Base-by-base conservation (phyloP, 2,888 invertebrate genomes). In the Acanthococcus lagerstroemiae region DNA sequence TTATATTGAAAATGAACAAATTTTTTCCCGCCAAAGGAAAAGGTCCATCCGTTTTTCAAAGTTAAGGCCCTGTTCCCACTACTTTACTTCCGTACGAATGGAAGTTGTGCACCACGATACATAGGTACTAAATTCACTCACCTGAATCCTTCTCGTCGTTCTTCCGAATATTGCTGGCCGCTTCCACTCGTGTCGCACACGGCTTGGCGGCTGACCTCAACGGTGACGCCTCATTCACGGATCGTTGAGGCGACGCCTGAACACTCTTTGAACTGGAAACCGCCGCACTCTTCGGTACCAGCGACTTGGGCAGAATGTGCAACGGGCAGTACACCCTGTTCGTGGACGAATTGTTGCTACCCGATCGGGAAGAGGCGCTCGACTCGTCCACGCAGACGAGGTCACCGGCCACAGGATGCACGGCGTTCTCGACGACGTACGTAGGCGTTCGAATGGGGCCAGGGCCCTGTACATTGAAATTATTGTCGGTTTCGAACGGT, bases 401-500 rank as follows among this genome's bases (percentile, higher is more conserved):
- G 26, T 27, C 30, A 24, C 21, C 12, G 4, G 37, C 55, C 50
- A 27, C 57, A 45, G 45, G 26, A 52, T 44, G 25, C 9, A 15
- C n/a, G 37, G n/a, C n/a, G 37, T 37, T 25, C 50, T 17, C n/a
- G 44, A 54, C 22, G 48, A 21, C 57, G 46, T 24, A 24, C 24
- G 27, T 21, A 46, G 58, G 48, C 54, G 21, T 44, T 6, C n/a
- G 63, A 19, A 21, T 44, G n/a, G 24, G 61, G 55, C 54, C 45
- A 17, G 58, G 65, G 45, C 37, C 44, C 52, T 17, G 54, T 37
- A n/a, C 37, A 46, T 9, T 48, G 19, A 58, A 25, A 58, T 58
- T 58, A 58, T 46, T 58, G 46, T 58, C 58, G 25, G 45, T 58
- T 45, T 58, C 58, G 44, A 44, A 58, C n/a, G 65, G 67, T 50